A percentile compares a stretch with the other conserved stretches of the same genome.
phyloP scores from a whole-genome alignment of 2,113 vertebrate species.

The Aphyosemion australe region DNA sequence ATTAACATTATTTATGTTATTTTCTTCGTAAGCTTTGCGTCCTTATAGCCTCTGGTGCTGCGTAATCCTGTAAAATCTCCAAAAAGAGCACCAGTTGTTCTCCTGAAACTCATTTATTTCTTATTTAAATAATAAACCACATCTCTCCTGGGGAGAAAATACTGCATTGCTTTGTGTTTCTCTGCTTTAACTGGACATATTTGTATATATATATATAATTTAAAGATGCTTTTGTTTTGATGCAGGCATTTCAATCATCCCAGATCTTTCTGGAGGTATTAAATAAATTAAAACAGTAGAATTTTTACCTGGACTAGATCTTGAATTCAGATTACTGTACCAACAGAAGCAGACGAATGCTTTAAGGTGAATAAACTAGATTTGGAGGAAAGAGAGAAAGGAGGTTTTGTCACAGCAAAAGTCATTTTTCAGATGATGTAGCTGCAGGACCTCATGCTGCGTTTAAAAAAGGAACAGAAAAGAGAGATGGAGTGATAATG shows the following conservation, averaged over 20 bases:
- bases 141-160: conserved; percentile 1
- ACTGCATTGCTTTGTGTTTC: not conserved
- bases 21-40: not conserved
- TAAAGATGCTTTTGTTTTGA: too few species aligned
- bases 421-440: conserved; percentile 27
- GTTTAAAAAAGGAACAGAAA: not conserved
- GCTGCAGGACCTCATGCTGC: conserved; percentile 29
- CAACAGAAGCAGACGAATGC: conserved; percentile 11
- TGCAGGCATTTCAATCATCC: not conserved
- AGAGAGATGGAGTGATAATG: conserved; percentile 6
- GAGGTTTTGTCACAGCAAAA: conserved; percentile 36
- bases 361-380: conserved; percentile 44
- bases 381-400: conserved; percentile 29
- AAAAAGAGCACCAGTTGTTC: not conserved
- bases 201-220: not conserved
- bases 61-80: not conserved
- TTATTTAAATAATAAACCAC: not conserved
- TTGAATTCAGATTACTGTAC: conserved; percentile 4
- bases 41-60: not conserved
- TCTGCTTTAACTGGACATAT: not conserved
- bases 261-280: not conserved
- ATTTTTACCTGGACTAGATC: not conserved
- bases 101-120: not conserved
- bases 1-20: conserved; percentile 9
- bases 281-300: conserved; percentile 11